These are phyloP conservation scores for Ceratotherium simum DNA, from an alignment of 2,113 vertebrate species.

Conservation along the genomic window DNA sequence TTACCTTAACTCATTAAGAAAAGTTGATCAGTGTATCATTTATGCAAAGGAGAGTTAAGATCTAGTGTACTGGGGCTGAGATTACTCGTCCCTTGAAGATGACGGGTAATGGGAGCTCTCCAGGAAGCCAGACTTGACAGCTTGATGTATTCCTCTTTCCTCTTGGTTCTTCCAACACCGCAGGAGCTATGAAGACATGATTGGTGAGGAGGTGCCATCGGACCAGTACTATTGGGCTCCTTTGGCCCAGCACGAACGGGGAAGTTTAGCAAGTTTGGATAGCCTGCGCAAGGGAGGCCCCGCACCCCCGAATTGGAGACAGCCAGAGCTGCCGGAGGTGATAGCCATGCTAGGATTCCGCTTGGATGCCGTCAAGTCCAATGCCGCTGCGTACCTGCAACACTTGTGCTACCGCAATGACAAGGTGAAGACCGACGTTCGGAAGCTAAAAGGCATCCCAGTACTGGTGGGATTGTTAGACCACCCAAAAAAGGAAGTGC, in stretches of 20 bases:
- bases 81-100: not conserved
- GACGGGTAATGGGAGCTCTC: not conserved
- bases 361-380: conserved; percentile 95
- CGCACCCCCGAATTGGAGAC: conserved; percentile 90
- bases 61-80: not conserved
- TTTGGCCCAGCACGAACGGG: conserved; percentile 93
- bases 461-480: conserved; percentile 96
- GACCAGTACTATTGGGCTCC: conserved; percentile 96
- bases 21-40: not conserved
- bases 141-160: not conserved
- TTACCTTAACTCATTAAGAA: not conserved
- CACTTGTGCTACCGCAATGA: conserved; percentile 98
- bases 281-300: conserved; percentile 94
- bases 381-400: conserved; percentile 96
- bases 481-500: conserved; percentile 96
- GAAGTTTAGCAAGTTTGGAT: conserved; percentile 96
- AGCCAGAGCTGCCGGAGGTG: conserved; percentile 97
- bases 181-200: conserved; percentile 96
- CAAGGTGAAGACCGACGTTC: conserved; percentile 97
- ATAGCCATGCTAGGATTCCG: conserved; percentile 97
- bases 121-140: not conserved
- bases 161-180: conserved; percentile 28
- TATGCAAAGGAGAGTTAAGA: not conserved
- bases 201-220: conserved; percentile 92
- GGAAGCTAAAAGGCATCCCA: conserved; percentile 96